Evolutionary conservation across 2,888 invertebrate species (phyloP).

Genomic region (Trichacis sp.): DNA sequence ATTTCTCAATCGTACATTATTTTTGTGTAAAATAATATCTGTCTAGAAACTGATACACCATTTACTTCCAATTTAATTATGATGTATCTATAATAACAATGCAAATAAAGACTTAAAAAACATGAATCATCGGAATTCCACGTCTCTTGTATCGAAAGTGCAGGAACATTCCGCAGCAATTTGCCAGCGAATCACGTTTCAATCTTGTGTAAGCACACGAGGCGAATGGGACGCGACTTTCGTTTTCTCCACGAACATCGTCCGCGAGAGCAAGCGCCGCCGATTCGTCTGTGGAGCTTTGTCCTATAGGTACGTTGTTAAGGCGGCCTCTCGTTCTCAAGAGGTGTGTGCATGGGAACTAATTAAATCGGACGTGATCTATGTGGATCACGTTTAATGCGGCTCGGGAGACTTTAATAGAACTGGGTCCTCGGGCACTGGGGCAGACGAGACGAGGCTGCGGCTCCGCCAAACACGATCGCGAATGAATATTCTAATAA

Average conservation of each 20-base stretch:
- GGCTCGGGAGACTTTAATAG: slow-evolving; percentile 40
- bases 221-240: slow-evolving; percentile 20
- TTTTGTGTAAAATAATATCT: too few species aligned
- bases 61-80: too few species aligned
- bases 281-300: slow-evolving; percentile 41
- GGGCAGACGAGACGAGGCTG: too few species aligned
- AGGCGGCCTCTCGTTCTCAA: slow-evolving; percentile 47
- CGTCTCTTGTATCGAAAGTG: too few species aligned
- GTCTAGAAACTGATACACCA: too few species aligned
- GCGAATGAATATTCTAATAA: slow-evolving; percentile 5
- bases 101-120: too few species aligned
- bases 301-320: too few species aligned
- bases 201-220: neutral
- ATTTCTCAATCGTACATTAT: too few species aligned
- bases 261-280: slow-evolving; percentile 37
- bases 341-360: slow-evolving; percentile 66
- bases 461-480: neutral
- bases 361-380: slow-evolving; percentile 64
- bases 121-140: too few species aligned
- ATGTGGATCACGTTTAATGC: slow-evolving; percentile 56
- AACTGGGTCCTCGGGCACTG: slow-evolving; percentile 13
- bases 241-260: slow-evolving; percentile 35
- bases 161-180: too few species aligned
- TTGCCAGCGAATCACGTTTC: neutral
- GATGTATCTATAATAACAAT: too few species aligned